Percentiles rank a stretch among this genome's conserved stretches.
Conservation (phyloP, 2,888 invertebrate species). For the Drosophila maculinotata region DNA sequence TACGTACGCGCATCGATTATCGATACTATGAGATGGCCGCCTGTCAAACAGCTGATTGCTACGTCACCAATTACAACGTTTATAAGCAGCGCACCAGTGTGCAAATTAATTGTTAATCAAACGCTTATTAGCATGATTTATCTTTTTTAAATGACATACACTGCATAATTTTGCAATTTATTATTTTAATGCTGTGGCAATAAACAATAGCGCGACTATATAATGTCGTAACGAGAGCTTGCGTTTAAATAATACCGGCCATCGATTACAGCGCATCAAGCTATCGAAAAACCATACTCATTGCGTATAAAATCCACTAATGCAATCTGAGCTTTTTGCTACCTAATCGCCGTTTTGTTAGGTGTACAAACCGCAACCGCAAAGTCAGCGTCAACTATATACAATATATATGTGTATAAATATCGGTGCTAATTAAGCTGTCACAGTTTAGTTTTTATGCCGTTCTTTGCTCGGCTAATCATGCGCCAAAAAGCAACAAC, state of each 20-base stretch:
- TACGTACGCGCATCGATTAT: conserved; percentile 43
- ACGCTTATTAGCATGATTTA: no score
- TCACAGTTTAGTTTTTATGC: conserved; percentile 14
- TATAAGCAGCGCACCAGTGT: conserved; percentile 4
- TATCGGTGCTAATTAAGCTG: conserved; percentile 45
- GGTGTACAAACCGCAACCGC: conserved; percentile 26
- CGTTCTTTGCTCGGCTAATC: conserved; percentile 12
- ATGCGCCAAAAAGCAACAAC: conserved; percentile 20
- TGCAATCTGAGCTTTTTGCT: conserved; percentile 24
- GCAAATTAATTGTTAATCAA: background rate
- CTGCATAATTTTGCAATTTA: no score
- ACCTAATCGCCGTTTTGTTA: conserved; percentile 41
- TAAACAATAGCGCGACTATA: no score
- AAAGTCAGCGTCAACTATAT: background rate
- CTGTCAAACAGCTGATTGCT: conserved; percentile 45
- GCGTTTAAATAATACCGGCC: no score
- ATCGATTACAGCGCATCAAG: background rate
- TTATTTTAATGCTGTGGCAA: no score
- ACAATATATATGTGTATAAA: background rate
- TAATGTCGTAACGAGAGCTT: no score
- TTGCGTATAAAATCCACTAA: conserved; percentile 8
- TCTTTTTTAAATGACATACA: background rate
- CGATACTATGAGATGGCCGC: conserved; percentile 34
- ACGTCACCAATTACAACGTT: conserved; percentile 19
- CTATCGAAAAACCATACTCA: conserved; percentile 20